These are phyloP conservation scores for Iselma pallidipennis DNA, from an alignment of 2,888 invertebrate species.

Conservation along the genomic window DNA sequence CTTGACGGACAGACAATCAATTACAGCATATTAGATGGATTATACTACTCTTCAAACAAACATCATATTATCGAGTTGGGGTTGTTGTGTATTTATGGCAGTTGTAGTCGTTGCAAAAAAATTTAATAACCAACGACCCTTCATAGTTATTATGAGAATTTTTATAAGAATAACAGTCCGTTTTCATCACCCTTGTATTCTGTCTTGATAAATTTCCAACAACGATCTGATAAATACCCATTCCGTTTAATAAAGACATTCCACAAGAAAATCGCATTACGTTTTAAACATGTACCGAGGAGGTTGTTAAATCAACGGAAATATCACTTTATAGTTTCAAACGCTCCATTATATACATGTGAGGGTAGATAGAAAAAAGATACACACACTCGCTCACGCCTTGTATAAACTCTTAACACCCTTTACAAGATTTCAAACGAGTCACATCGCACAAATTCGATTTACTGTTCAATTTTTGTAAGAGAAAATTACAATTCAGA, in stretches of 20 bases:
- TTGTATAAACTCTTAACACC: neutral
- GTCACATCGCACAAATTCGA: no score
- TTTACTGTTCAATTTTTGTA: no score
- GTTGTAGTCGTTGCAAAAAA: neutral
- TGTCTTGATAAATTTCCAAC: neutral
- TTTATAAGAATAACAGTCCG: neutral
- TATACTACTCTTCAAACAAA: no score
- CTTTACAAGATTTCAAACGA: neutral
- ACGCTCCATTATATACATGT: neutral
- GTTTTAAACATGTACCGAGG: no score
- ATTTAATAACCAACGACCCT: neutral
- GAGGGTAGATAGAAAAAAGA: neutral
- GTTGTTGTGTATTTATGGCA: no score
- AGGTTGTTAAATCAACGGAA: neutral
- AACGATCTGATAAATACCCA: neutral
- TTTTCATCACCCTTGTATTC: neutral
- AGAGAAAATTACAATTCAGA: no score
- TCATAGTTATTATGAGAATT: neutral
- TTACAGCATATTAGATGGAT: no score
- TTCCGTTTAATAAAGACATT: neutral
- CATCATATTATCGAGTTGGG: no score
- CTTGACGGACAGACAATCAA: no score
- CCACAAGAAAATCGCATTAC: neutral
- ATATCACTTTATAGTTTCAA: neutral
- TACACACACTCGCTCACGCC: no score